These are phyloP conservation scores for Rapana venosa DNA, from an alignment of 2,888 invertebrate species.

Conservation along the genomic window DNA sequence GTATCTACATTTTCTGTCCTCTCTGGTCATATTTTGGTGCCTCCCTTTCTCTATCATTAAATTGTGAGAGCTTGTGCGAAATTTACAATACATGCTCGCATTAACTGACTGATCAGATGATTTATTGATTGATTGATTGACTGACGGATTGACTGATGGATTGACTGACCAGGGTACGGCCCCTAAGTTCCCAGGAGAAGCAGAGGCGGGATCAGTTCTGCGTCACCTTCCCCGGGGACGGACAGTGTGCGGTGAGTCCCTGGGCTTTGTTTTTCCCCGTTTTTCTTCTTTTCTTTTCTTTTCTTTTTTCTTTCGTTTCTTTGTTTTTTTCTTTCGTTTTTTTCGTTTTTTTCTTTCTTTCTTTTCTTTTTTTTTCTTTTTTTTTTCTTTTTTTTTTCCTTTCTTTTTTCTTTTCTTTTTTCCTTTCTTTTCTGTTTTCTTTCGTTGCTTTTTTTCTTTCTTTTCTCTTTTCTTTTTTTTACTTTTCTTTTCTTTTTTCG, in stretches of 20 bases:
- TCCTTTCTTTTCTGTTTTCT: no score
- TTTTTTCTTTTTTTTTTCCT: not conserved
- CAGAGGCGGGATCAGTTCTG: slow-evolving; percentile 85
- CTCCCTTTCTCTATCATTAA: no score
- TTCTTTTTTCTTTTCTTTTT: not conserved
- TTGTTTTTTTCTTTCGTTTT: not conserved
- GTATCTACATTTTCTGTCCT: no score
- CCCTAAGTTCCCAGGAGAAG: slow-evolving; percentile 87
- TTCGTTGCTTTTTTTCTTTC: no score
- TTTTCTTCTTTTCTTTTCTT: not conserved
- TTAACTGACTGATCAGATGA: no score
- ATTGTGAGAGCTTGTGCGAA: no score
- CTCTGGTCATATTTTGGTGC: no score
- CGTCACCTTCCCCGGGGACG: slow-evolving; percentile 92
- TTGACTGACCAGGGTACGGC: slow-evolving; percentile 73
- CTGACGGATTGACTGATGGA: not conserved
- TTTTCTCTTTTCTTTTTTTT: no score
- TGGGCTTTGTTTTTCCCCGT: not conserved
- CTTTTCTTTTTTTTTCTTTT: not conserved
- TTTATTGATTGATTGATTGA: not conserved
- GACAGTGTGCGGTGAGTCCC: slow-evolving; percentile 85
- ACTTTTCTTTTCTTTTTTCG: no score
- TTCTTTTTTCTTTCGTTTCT: no score
- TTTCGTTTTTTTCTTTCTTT: not conserved
- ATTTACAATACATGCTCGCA: no score